Evolutionary conservation across 2,888 invertebrate genomes (phyloP), one percentile per base, ranked within the genome.

Genomic region (Syrphus vitripennis): DNA sequence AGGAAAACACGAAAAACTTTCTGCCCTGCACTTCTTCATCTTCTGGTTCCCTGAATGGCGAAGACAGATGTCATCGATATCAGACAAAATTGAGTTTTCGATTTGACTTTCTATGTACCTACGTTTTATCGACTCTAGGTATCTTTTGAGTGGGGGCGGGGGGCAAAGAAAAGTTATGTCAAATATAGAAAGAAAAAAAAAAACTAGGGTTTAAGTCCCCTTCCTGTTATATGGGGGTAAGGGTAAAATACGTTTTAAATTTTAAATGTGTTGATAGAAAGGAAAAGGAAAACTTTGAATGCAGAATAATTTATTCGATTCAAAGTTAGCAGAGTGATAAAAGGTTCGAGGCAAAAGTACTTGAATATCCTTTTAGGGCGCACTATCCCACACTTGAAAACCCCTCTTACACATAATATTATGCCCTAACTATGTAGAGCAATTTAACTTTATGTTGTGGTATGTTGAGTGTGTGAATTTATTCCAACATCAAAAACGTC

Each of bases 51-150:
- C n/a, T 16, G 4, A 19, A 19, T 29, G 29, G 42, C 34, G 53
- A 42, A 59, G 84, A 76, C 76, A 80, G 84, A 84, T 84, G 84
- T 84, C 80, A 76, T 84, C 76, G 80, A 84, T 84, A 84, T 80
- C 72, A 19, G 19, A 19, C 53, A 55, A 84, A 84, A 84, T 84
- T 84, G 80, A 84, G 80, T 84, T 80, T 84, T 80, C 80, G 55
- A 76, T 72, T 80, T 77, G 80, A 84, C 80, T 84, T 80, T 74
- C 61, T n/a, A n/a, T n/a, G n/a, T n/a, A n/a, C n/a, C n/a, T 26
- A 55, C 55, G 61, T 48, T 71, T 80, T 76, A 80, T 76, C 76
- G 80, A 76, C 80, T 80, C 34, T 14, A 65, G 59, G 19, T n/a
- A 50, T 70, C 34, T 59, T 16, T 21, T 12, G 55, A 9, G 19